phyloP scores from a whole-genome alignment of 2,888 invertebrate species.

The Yponomeuta malinellus region DNA sequence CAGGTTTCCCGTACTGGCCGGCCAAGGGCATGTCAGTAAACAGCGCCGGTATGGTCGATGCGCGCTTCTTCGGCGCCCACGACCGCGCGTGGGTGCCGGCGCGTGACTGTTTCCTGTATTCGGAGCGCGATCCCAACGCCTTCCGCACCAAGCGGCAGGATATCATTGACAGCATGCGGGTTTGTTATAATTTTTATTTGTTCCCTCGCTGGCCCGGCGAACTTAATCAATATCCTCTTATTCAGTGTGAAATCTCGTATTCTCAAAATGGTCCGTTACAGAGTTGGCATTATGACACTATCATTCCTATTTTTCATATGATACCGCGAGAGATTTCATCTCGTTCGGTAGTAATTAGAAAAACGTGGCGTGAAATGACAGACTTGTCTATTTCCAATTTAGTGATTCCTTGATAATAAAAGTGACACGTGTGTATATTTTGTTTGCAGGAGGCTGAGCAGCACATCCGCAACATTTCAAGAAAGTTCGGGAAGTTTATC shows the following conservation, averaged over 20 bases:
- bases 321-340: too few relatives aligned
- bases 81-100: conserved; percentile 94
- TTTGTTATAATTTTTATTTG: conserved; percentile 22
- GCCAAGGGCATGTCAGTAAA: conserved; percentile 90
- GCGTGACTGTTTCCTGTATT: conserved; percentile 89
- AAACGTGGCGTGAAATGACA: too few relatives aligned
- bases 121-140: conserved; percentile 82
- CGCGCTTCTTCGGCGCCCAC: conserved; percentile 96
- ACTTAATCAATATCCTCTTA: too few relatives aligned
- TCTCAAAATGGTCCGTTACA: too few relatives aligned
- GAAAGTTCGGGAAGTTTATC: conserved; percentile 82
- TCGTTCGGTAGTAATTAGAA: too few relatives aligned
- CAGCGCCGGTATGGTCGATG: conserved; percentile 84
- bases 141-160: conserved; percentile 73
- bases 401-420: too few relatives aligned
- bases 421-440: not conserved
- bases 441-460: conserved; percentile 80
- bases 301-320: too few relatives aligned
- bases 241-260: too few relatives aligned
- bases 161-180: conserved; percentile 65
- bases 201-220: too few relatives aligned
- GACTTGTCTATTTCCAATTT: too few relatives aligned
- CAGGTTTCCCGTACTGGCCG: conserved; percentile 97
- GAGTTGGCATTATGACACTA: too few relatives aligned
- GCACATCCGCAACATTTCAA: conserved; percentile 83